These are phyloP conservation scores for Heliconius erato DNA, from an alignment of 2,888 invertebrate species.

Conservation along the genomic window DNA sequence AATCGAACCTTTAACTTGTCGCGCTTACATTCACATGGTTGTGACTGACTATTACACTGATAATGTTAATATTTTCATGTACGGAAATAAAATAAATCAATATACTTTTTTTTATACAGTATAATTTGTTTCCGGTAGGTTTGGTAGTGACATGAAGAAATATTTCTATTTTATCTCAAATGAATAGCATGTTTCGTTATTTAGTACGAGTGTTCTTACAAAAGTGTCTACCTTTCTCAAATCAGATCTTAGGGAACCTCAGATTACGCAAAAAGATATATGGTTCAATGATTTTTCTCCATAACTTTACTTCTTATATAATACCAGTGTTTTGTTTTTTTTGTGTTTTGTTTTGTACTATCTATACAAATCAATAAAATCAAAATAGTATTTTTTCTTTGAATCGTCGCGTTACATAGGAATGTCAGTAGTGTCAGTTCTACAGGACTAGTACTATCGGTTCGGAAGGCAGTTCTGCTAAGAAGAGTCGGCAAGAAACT, in stretches of 20 bases:
- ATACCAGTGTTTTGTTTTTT: neutral
- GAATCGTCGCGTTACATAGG: too few species aligned
- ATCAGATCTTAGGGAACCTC: conserved; percentile 21
- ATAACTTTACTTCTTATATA: conserved; percentile 6
- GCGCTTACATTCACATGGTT: neutral
- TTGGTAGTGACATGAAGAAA: conserved; percentile 12
- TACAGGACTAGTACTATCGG: too few species aligned
- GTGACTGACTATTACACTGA: neutral
- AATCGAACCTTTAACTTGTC: neutral
- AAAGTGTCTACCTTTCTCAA: conserved; percentile 26
- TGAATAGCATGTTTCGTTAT: conserved; percentile 9
- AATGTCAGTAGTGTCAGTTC: too few species aligned
- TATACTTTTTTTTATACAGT: neutral
- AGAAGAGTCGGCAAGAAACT: too few species aligned
- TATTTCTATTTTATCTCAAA: conserved; percentile 3
- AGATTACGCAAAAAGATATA: conserved; percentile 18
- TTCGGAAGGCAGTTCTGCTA: too few species aligned
- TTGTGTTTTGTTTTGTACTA: too few species aligned
- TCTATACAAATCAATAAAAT: too few species aligned
- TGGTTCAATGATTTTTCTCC: conserved; percentile 1
- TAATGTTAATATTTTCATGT: too few species aligned
- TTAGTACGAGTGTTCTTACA: conserved; percentile 21
- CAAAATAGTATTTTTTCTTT: too few species aligned
- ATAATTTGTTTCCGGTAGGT: conserved; percentile 9
- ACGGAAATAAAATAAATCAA: neutral